Percentiles rank a stretch among this genome's conserved stretches.
Evolutionary conservation across 2,888 invertebrate genomes (phyloP).

Genomic region (Phengaris alcon): DNA sequence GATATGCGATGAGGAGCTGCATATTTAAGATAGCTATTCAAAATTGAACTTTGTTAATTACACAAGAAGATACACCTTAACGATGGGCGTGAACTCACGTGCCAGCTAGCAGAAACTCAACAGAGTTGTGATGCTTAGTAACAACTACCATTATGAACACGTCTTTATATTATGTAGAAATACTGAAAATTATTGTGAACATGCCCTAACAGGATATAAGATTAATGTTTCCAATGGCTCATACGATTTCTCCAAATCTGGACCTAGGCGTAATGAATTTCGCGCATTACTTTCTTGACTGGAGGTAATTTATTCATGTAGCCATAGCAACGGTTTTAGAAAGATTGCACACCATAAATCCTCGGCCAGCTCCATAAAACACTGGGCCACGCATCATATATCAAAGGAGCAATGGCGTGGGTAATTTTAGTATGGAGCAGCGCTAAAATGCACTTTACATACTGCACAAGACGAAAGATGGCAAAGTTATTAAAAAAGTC

Average conservation of each 20-base stretch:
- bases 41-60: no score
- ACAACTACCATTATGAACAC: no score
- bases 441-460: constrained; percentile 32
- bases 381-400: constrained; percentile 37
- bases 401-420: constrained; percentile 33
- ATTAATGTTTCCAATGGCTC: constrained; percentile 1
- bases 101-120: no score
- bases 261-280: constrained; percentile 20
- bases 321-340: constrained; percentile 37
- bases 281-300: constrained; percentile 27
- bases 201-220: not conserved
- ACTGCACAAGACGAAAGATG: not conserved
- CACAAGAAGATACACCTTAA: no score
- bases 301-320: constrained; percentile 36
- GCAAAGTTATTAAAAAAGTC: not conserved
- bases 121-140: no score
- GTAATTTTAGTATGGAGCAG: constrained; percentile 34
- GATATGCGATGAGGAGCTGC: no score
- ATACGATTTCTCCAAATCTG: constrained; percentile 11
- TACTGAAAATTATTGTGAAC: not conserved
- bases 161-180: no score
- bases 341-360: constrained; percentile 38
- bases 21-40: no score
- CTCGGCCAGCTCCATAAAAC: constrained; percentile 36
- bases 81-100: no score